Base-by-base conservation (phyloP, 1,140 invertebrate species). In the Lepeophtheirus salmonis region DNA sequence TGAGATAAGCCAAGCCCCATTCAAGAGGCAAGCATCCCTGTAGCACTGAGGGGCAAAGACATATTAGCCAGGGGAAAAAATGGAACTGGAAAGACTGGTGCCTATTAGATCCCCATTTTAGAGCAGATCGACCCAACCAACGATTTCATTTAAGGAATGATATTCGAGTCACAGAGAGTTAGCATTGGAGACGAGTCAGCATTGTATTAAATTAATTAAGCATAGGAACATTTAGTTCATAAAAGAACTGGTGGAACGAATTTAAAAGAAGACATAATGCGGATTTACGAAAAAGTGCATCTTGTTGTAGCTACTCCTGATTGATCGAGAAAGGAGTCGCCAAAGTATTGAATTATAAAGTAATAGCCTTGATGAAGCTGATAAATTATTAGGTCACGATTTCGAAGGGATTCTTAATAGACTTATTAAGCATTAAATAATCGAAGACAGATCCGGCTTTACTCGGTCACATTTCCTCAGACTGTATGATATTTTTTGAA, bases 1-100 rank as follows among this genome's bases (percentile, higher is more conserved):
- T 99, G 95, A 95, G 96, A 99, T 71, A 90, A 90, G 71, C 96
- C 96, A 55, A 96, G 90, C 64, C 96, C 96, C 20, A 98, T 99
- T 77, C 96, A 99, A 78, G 91, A 96, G 79, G 89, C 89, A 67
- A 90, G 90, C 71, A 98, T 99, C 75, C 94, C 94, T 61, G 89
- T 97, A 71, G 92, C 95, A 63, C 77, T 98, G 62, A 87, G 89
- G 68, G 95, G 95, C 64, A 88, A 95, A 75, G 94, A 99, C 76
- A 83, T 99, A 65, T 77, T 99, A 66, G 96, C 95, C 57, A 79
- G 96, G 72, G 96, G 96, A 60, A 98, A 99, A 76, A 99, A 99
- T 76, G 96, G 96, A 63, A 99, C 95, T 65, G 96, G 96, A 65
- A 99, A 99, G 79, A 99, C 96, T 68, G 96, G 96, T 68, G 96